Evolutionary conservation across 1,140 invertebrate genomes (phyloP), one percentile per base, ranked within the genome.

Genomic region (Zaprionus kolodkinae): DNA sequence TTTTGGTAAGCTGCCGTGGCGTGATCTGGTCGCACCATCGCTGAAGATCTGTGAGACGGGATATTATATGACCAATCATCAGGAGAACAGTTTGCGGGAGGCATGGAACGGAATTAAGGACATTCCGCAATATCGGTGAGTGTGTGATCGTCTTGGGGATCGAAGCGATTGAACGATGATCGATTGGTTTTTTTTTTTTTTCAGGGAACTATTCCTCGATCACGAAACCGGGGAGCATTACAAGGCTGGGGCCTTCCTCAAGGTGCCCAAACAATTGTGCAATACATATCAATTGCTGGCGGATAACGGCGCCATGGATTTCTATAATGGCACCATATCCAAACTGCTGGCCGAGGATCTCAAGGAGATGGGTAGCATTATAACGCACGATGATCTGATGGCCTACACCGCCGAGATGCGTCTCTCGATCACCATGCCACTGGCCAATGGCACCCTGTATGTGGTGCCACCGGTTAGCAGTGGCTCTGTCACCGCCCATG

Each of bases 1-100:
- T 61, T 99, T 96, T 93, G 97, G 97, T 3, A 95, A 94, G 78
- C 92, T 99, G 0, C 94, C 96, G 0, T 99, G 98, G 98, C 93
- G 93, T 9, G 94, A 96, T 1, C 92, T 99, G 2, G 94, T 99
- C 25, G 88, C 94, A 35, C 97, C 97, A 0, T 95, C 96, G 0
- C 94, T 97, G 9, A 93, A 96, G 72, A 92, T 98, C 7, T 98
- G 97, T 81, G 94, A 95, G 76, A 95, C 95, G 48, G 97, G 97
- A 5, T 97, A 95, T 85, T 92, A 93, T 11, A 94, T 98, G 76
- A 95, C 95, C 15, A 94, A 95, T 76, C 94, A 95, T 30, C 93
- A 96, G 80, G 94, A 95, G 17, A 94, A 94, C 10, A 94, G 63
- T 0, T 52, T 92, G 7, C 12, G 52, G n/a, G n/a, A n/a, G n/a